phyloP scores from a whole-genome alignment of 2,888 invertebrate genomes.

The Onthophagus sagittarius region DNA sequence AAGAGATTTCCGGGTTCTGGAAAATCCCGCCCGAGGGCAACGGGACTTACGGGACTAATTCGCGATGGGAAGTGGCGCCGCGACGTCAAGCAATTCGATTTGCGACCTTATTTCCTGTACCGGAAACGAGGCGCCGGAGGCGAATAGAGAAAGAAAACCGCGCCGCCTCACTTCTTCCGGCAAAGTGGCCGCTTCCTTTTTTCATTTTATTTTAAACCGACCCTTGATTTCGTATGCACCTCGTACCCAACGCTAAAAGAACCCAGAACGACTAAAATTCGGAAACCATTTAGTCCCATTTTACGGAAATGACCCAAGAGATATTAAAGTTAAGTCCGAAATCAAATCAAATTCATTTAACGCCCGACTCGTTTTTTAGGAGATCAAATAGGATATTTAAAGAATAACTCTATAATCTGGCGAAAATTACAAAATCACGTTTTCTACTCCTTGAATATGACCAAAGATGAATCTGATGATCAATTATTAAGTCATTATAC shows the following conservation, averaged over 20 bases:
- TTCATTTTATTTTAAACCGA: not conserved
- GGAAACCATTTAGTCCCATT: too few species aligned
- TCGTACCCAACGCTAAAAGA: not conserved
- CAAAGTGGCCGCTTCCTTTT: not conserved
- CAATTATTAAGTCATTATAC: too few species aligned
- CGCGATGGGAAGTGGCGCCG: not conserved
- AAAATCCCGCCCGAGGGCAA: not conserved
- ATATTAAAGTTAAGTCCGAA: too few species aligned
- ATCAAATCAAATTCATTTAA: too few species aligned
- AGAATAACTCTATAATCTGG: too few species aligned
- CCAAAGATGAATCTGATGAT: too few species aligned
- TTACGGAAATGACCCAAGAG: too few species aligned
- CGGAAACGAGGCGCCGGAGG: constrained; percentile 15
- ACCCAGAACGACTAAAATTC: too few species aligned
- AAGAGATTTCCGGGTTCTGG: not conserved
- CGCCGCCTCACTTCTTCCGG: not conserved
- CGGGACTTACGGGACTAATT: not conserved
- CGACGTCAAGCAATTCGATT: constrained; percentile 21
- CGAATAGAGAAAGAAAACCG: not conserved
- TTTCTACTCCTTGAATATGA: too few species aligned
- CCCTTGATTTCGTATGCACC: not conserved
- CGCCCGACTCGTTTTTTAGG: too few species aligned
- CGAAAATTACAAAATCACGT: too few species aligned
- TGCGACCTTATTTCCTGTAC: constrained; percentile 38
- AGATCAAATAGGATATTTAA: too few species aligned